Conservation (phyloP, 2,113 vertebrate species). For the Vulpes lagopus region DNA sequence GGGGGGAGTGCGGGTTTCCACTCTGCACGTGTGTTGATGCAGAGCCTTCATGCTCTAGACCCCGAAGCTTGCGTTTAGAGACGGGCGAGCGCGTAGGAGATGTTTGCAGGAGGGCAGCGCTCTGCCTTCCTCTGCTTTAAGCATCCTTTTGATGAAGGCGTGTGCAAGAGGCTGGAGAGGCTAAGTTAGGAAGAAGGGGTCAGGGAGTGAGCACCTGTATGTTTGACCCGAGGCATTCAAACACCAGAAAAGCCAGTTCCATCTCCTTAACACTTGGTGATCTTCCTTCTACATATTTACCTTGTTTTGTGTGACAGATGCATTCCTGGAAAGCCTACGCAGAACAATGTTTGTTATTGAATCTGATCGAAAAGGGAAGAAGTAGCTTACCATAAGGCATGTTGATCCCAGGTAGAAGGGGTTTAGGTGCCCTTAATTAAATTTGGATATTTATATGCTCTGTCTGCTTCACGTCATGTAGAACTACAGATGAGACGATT, state of each 20-base stretch:
- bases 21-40: too few relatives aligned
- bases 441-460: rapidly evolving
- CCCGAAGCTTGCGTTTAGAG: rapidly evolving
- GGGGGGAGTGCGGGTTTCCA: neutral
- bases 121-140: too few relatives aligned
- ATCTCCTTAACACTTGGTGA: rapidly evolving
- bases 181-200: neutral
- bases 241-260: neutral
- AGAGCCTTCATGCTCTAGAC: neutral
- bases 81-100: neutral
- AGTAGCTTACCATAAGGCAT: neutral
- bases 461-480: rapidly evolving
- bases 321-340: neutral
- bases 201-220: neutral
- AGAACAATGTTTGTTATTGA: neutral
- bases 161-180: neutral
- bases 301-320: neutral
- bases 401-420: neutral
- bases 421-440: too few relatives aligned
- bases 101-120: neutral
- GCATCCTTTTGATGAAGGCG: too few relatives aligned
- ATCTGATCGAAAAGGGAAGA: neutral
- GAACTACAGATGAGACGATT: neutral
- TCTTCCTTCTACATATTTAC: neutral
- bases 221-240: neutral